Base-by-base conservation (phyloP, 1,140 invertebrate genomes). In the Cydia splendana region DNA sequence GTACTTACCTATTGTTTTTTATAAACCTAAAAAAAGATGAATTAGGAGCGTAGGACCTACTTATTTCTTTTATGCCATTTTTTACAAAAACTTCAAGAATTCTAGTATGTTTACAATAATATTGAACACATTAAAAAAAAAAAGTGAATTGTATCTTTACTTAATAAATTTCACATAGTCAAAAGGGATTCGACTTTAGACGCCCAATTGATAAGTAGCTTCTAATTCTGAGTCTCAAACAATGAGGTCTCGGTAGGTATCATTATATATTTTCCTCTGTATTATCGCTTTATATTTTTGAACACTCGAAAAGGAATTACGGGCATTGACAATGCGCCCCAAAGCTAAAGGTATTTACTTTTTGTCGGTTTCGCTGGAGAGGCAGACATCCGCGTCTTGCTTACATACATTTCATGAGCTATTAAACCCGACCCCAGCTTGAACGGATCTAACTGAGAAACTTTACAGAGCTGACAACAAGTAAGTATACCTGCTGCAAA, bases 401-500 rank as follows among this genome's bases (percentile, higher is more conserved):
- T 91, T 92, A 89, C 91, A 92, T 92, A 92, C 83, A 92, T 92
- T 92, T 92, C 89, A 92, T 91, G 91, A 90, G 91, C 85, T 91
- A 91, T 92, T 92, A 90, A 89, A 87, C 86, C 78, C 88, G 86
- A 87, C 86, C 90, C 89, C 83, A 81, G 74, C 62, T 28, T 78
- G 80, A 83, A 79, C 76, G 82, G 79, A 82, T 81, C 76, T 76
- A 76, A 80, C 81, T 71, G 57, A 75, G 73, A 69, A 85, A 78
- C 30, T 79, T 79, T 76, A 82, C 74, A 82, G 83, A 89, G 86
- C 57, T 83, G 86, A 77, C 48, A 65, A 51, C n/a, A 53, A n/a
- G 5, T 53, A 45, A 65, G 13, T 57, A n/a, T n/a, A 34, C 34
- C 24, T 24, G 6, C 13, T 18, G 34, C 51, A 24, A 62, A 18